Conservation (phyloP, 2,888 invertebrate species). For the Lithophane ornitopus region DNA sequence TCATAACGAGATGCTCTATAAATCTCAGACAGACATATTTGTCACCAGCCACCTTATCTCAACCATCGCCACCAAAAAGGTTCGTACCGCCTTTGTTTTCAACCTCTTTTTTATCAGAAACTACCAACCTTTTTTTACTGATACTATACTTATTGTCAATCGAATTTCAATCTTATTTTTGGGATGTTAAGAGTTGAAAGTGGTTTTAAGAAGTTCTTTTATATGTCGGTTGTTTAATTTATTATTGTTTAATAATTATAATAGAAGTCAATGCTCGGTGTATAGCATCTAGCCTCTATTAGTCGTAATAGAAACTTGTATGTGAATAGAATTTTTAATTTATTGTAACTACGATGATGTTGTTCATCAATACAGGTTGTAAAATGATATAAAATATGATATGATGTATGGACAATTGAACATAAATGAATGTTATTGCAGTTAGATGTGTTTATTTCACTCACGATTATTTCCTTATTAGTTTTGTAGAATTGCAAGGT, state of each 20-base stretch:
- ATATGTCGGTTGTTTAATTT: slow-evolving; percentile 57
- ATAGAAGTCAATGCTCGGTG: slow-evolving; percentile 69
- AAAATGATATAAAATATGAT: slow-evolving; percentile 37
- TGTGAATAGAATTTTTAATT: slow-evolving; percentile 56
- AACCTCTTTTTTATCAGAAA: slow-evolving; percentile 43
- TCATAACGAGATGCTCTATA: slow-evolving; percentile 51
- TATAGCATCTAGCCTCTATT: slow-evolving; percentile 66
- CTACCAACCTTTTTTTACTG: slow-evolving; percentile 19
- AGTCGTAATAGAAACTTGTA: slow-evolving; percentile 63
- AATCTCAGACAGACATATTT: slow-evolving; percentile 59
- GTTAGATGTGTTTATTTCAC: neutral
- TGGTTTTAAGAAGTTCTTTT: neutral
- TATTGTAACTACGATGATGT: slow-evolving; percentile 15
- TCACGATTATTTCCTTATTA: slow-evolving; percentile 8
- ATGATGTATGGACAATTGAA: slow-evolving; percentile 4
- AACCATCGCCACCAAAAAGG: slow-evolving; percentile 70
- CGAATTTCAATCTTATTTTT: slow-evolving; percentile 25
- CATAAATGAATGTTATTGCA: slow-evolving; percentile 16
- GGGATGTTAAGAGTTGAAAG: rapidly evolving
- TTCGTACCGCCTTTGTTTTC: slow-evolving; percentile 66
- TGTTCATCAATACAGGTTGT: slow-evolving; percentile 36
- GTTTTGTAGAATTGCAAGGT: slow-evolving; percentile 5
- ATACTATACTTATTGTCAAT: neutral
- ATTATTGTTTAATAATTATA: slow-evolving; percentile 63
- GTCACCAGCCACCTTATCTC: slow-evolving; percentile 67